phyloP scores from a whole-genome alignment of 2,797 vertebrate genomes.

The Anolis apletophallus region DNA sequence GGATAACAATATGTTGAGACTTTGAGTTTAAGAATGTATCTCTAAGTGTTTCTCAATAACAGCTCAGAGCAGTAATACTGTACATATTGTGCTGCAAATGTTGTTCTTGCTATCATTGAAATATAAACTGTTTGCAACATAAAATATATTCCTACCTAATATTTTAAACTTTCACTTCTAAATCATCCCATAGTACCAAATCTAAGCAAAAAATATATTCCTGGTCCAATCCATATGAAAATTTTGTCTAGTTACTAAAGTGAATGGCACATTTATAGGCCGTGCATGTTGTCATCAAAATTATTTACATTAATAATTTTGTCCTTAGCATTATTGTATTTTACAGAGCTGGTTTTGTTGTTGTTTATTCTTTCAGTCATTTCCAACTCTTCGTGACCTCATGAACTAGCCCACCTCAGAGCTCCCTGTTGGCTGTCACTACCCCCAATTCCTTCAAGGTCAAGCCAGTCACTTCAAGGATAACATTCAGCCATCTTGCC shows the following conservation, averaged over 20 bases:
- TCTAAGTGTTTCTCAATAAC: constrained; percentile 21
- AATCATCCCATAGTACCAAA: constrained; percentile 53
- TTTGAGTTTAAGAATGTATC: constrained; percentile 42
- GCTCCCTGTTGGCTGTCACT: too few species aligned
- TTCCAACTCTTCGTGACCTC: too few species aligned
- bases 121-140: constrained; percentile 1
- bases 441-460: too few species aligned
- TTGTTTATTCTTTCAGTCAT: too few species aligned
- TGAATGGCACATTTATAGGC: not conserved
- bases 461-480: too few species aligned
- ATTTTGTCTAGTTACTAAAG: not conserved
- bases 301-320: not conserved
- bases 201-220: constrained; percentile 32
- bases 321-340: too few species aligned
- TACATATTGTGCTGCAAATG: constrained; percentile 41
- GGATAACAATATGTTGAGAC: constrained; percentile 42
- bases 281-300: not conserved
- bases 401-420: too few species aligned
- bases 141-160: constrained; percentile 33
- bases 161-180: constrained; percentile 45
- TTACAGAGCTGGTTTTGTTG: not conserved
- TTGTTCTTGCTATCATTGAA: not conserved
- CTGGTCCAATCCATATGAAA: not conserved
- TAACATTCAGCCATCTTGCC: too few species aligned
- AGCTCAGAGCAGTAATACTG: constrained; percentile 38